Evolutionary conservation across 2,113 vertebrate genomes (phyloP), one percentile per base, ranked within the genome.

Genomic region (Gopherus flavomarginatus): DNA sequence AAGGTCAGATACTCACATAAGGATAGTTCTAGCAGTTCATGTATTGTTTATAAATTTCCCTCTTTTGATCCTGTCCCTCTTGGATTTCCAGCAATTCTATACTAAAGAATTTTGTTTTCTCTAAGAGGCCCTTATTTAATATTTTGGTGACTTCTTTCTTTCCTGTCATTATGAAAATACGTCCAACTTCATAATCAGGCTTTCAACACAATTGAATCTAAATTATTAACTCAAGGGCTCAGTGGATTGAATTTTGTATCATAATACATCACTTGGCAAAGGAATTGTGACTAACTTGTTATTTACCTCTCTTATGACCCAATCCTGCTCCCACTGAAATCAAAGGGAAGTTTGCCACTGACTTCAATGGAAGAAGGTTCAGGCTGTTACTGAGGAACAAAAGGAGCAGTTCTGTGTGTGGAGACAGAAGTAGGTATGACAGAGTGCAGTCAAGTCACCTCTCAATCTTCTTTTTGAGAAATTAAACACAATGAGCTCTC

Each of bases 51-150:
- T 93, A 90, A 90, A 72, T 12, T 3, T 82, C n/a, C 49, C 19
- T 31, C 10, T 53, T 72, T 85, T 82, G 57, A 87, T 81, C 49
- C 62, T 35, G 8, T 69, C 86, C 9, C 7, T 31, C 38, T 49
- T 85, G 44, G 31, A 94, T 86, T 94, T 90, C 54, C 53, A 94
- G 65, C 38, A 90, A 85, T 86, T 94, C 82, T 62, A 52, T 52
- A 83, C 42, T 13, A 49, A 89, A 90, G 8, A 94, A 75, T 8
- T 88, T 65, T 91, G n/a, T 52, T 92, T 90, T 83, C 65, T 79
- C 88, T 42, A 78, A 69, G 90, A 95, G 82, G 83, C 1, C 12
- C 0, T 0, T 80, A 75, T 87, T 90, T 78, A 62, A 93, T 89
- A 90, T 50, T 59, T 53, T 1, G 1, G 65, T 21, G 49, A 77